phyloP scores from a whole-genome alignment of 2,113 vertebrate species.

The Chascanopsetta lugubris region DNA sequence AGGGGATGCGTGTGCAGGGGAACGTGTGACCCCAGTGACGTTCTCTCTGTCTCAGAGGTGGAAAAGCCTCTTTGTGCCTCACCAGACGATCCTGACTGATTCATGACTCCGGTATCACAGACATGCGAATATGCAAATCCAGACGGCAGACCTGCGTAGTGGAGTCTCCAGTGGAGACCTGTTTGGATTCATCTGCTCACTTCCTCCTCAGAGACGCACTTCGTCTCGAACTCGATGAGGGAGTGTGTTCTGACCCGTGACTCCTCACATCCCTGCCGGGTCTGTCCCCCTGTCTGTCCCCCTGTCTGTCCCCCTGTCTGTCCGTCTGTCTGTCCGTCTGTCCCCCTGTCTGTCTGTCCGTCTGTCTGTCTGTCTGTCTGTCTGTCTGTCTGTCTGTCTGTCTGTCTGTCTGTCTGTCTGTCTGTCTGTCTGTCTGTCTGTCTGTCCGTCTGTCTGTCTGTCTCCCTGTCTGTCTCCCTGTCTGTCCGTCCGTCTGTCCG shows the following conservation, averaged over 20 bases:
- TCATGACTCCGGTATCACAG: not conserved
- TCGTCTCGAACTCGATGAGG: too few species aligned
- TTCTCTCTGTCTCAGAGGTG: not conserved
- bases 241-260: too few species aligned
- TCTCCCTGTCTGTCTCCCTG: not conserved
- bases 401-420: conserved; percentile 2
- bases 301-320: not conserved
- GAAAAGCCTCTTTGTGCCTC: too few species aligned
- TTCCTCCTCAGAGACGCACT: conserved; percentile 38
- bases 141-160: not conserved
- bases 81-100: not conserved
- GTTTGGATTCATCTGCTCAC: conserved; percentile 30
- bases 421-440: not conserved
- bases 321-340: not conserved
- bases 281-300: too few species aligned
- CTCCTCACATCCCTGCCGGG: not conserved
- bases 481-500: not conserved
- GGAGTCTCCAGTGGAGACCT: conserved; percentile 6
- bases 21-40: not conserved
- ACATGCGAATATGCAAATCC: not conserved
- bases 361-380: not conserved
- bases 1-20: not conserved
- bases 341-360: conserved; percentile 1
- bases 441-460: not conserved
- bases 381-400: not conserved